phyloP scores from a whole-genome alignment of 2,888 invertebrate species.

The Gastracanthus pulcherrimus region DNA sequence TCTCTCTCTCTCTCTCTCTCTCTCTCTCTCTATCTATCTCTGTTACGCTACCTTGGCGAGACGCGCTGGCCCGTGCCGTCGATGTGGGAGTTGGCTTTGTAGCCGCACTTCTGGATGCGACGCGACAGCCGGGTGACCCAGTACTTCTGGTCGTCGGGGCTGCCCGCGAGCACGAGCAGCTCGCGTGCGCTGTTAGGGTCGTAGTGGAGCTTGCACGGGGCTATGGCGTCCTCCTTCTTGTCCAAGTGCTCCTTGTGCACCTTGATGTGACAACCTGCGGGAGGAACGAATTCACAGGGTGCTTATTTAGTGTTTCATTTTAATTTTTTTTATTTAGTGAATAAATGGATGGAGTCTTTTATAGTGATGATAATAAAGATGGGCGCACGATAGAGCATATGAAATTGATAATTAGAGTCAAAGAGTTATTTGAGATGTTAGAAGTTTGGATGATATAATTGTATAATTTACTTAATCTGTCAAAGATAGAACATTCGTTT shows the following conservation, averaged over 20 bases:
- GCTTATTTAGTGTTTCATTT: not conserved
- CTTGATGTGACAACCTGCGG: constrained; percentile 94
- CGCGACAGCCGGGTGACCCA: constrained; percentile 96
- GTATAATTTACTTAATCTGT: too few relatives aligned
- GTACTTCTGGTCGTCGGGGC: constrained; percentile 91
- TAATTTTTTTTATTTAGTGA: not conserved
- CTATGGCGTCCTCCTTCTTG: constrained; percentile 89
- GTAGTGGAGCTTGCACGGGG: constrained; percentile 97
- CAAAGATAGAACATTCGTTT: too few relatives aligned
- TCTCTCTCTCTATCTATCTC: too few relatives aligned
- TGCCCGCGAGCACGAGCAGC: constrained; percentile 91
- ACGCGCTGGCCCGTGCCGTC: constrained; percentile 78
- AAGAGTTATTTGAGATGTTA: too few relatives aligned
- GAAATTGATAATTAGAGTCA: too few relatives aligned
- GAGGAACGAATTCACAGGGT: too few relatives aligned
- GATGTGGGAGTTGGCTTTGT: constrained; percentile 87
- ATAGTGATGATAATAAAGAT: too few relatives aligned
- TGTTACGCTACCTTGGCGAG: constrained; percentile 86
- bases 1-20: too few relatives aligned
- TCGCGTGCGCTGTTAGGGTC: constrained; percentile 97
- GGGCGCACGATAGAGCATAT: too few relatives aligned
- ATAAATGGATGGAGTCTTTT: too few relatives aligned
- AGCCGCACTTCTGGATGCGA: constrained; percentile 95
- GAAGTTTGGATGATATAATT: too few relatives aligned
- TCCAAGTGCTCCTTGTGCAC: constrained; percentile 98